phyloP scores from a whole-genome alignment of 1,140 invertebrate genomes.

The Drosophila grimshawi region DNA sequence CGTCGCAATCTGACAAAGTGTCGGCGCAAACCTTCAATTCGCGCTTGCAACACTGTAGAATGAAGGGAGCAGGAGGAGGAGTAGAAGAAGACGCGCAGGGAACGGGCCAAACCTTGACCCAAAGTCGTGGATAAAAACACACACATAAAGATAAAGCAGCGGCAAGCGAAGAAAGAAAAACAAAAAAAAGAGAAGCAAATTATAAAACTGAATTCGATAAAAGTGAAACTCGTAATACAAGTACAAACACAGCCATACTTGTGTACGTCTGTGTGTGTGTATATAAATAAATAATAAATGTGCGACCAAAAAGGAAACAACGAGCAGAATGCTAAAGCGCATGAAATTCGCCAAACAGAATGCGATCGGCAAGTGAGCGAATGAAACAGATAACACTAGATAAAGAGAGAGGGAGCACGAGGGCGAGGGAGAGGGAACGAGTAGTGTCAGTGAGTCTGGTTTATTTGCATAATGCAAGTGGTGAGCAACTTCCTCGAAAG shows the following conservation, averaged over 20 bases:
- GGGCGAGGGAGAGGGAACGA: conserved; percentile 5
- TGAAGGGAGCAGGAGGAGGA: not conserved
- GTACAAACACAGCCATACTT: conserved; percentile 26
- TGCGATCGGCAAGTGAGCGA: conserved; percentile 20
- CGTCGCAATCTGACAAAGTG: conserved; percentile 12
- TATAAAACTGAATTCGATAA: conserved; percentile 48
- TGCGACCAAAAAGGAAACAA: conserved; percentile 55
- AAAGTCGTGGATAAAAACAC: conserved; percentile 49
- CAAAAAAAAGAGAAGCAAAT: conserved; percentile 1
- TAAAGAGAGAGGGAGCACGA: not conserved
- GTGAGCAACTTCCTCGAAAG: conserved; percentile 52
- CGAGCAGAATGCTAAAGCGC: conserved; percentile 28
- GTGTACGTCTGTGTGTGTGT: not conserved
- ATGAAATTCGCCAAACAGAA: conserved; percentile 28
- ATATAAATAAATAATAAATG: conserved; percentile 43
- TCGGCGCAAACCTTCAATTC: conserved; percentile 22
- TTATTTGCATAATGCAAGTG: conserved; percentile 46
- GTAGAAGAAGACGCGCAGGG: not conserved
- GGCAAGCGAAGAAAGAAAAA: conserved; percentile 26
- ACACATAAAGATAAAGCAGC: conserved; percentile 35
- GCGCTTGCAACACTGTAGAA: conserved; percentile 1
- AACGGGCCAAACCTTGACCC: conserved; percentile 52
- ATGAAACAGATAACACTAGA: not conserved
- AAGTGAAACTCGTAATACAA: conserved; percentile 57
- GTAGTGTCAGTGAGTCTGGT: conserved; percentile 38